Percentiles rank a stretch among this genome's conserved stretches.
phyloP scores from a whole-genome alignment of 1,140 invertebrate species.

The Diabrotica undecimpunctata region DNA sequence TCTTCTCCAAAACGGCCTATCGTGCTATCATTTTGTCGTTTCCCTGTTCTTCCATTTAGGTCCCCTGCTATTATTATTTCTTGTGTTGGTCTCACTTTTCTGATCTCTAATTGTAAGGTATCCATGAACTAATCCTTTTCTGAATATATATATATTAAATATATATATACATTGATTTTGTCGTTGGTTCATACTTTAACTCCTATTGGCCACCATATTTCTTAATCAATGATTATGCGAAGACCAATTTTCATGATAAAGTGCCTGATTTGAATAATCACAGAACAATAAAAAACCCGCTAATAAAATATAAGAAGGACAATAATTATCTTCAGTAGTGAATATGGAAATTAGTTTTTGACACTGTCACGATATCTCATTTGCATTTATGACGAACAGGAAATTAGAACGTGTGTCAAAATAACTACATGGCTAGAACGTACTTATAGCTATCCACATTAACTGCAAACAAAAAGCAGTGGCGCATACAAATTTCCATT shows the following conservation, averaged over 20 bases:
- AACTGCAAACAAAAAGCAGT: background rate
- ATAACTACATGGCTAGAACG: background rate
- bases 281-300: background rate
- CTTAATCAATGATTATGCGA: background rate
- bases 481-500: no score
- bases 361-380: slow-evolving; percentile 16
- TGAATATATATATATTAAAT: no score
- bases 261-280: slow-evolving; percentile 16
- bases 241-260: background rate
- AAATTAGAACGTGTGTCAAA: slow-evolving; percentile 20
- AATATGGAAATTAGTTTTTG: slow-evolving; percentile 17
- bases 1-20: no score
- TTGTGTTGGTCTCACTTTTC: no score
- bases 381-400: slow-evolving; percentile 20
- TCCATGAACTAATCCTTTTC: no score
- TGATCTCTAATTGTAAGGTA: no score
- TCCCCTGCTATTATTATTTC: no score
- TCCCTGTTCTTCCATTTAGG: no score
- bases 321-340: slow-evolving; percentile 15
- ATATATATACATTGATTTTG: no score
- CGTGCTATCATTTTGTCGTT: no score
- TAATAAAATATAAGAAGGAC: slow-evolving; percentile 14
- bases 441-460: background rate
- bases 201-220: background rate
- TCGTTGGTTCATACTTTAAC: no score